Conservation (phyloP, 2,113 vertebrate genomes). For the Illadopsis cleaveri region DNA sequence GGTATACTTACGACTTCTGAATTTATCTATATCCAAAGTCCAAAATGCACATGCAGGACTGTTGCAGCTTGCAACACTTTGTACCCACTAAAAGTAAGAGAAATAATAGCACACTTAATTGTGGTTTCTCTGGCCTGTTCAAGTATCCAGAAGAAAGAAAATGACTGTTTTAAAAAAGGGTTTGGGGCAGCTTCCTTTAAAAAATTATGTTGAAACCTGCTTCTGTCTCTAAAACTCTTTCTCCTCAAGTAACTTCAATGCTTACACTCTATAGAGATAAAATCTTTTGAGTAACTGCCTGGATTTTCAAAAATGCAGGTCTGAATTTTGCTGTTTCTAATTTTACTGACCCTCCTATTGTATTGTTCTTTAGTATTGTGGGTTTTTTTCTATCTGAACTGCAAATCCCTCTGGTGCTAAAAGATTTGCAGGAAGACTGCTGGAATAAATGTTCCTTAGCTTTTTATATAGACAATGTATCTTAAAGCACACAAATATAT, state of each 20-base stretch:
- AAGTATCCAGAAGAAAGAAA: not conserved
- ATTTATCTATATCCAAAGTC: not conserved
- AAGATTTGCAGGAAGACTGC: not conserved
- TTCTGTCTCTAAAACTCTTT: not conserved
- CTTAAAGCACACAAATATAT: not conserved
- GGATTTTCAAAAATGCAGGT: not conserved
- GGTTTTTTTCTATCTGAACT: not conserved
- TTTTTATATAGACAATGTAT: not conserved
- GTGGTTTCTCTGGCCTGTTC: not conserved
- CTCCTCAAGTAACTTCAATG: not conserved
- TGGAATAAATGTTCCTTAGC: not conserved
- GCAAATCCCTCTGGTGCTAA: not conserved
- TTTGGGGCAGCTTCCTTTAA: not conserved
- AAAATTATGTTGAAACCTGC: not conserved
- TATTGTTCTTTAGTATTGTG: not conserved
- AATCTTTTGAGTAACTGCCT: not conserved
- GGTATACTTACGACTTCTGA: not conserved
- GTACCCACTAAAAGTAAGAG: not conserved
- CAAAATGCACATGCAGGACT: not conserved
- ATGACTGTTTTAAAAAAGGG: not conserved
- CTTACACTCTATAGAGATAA: not conserved
- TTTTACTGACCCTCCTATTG: not conserved
- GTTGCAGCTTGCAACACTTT: not conserved
- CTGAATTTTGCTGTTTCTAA: not conserved
- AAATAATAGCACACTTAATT: not conserved